Evolutionary conservation across 2,888 invertebrate genomes (phyloP), one percentile per base, ranked within the genome.

Genomic region (Synergus japonicus): DNA sequence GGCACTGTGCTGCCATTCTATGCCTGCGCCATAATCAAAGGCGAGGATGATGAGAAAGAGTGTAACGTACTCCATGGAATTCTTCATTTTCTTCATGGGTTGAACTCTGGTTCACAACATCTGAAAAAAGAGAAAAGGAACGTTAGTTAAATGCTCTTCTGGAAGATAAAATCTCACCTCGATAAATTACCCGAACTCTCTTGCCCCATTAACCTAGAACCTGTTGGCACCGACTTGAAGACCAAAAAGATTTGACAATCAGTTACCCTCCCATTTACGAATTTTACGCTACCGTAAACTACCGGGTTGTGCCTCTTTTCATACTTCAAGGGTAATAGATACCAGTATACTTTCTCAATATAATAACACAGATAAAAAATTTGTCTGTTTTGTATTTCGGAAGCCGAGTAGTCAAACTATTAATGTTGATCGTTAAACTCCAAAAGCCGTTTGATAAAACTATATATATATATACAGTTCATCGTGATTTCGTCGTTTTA

Each of bases 1-100:
- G 80, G 94, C 93, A 86, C 93, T 92, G 91, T 94, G 94, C 90
- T 94, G 93, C 94, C 94, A 94, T 87, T 93, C 93, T 87, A 92
- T 90, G 80, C 86, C 88, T 58, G 86, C 79, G 60, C 84, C 88
- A 79, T 82, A 81, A 80, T 85, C 83, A 85, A 85, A 77, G 76
- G 83, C 76, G 76, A 89, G 86, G 79, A 88, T 84, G 81, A 90
- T 82, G 83, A 86, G 76, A 73, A 82, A 80, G 22, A 69, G 46
- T 13, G 46, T 82, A 83, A 84, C 80, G 83, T 84, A 86, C 85
- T 86, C 86, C 82, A 89, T 85, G 84, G 86, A 85, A 85, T 86
- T 82, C 88, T 89, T 90, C 91, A 91, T 90, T 91, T 86, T 79
- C 81, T 83, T 79, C 82, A 65, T 69, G 49, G 13, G 15, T 49